These are phyloP conservation scores for Macaria notata DNA, from an alignment of 2,888 invertebrate genomes.

Conservation along the genomic window DNA sequence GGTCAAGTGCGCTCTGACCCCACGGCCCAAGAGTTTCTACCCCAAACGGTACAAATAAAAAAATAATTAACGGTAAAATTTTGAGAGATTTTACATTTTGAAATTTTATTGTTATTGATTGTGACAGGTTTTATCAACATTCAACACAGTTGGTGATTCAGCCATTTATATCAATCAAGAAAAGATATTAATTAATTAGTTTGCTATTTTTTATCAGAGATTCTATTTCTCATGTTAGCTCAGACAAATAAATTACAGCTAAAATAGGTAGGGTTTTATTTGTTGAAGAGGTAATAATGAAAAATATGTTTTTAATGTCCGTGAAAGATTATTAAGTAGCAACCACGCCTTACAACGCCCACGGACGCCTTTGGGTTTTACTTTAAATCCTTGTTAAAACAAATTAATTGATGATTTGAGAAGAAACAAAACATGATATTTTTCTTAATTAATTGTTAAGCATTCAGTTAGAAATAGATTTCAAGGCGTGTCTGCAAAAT, in stretches of 20 bases:
- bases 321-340: constrained; percentile 43
- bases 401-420: not conserved
- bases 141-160: too few species aligned
- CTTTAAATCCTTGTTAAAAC: not conserved
- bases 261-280: constrained; percentile 20
- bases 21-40: too few species aligned
- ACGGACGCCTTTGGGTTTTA: constrained; percentile 43
- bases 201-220: not conserved
- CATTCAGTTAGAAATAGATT: not conserved
- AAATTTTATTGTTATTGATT: not conserved
- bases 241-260: constrained; percentile 11
- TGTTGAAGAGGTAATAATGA: constrained; percentile 43
- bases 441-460: not conserved
- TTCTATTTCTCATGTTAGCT: not conserved
- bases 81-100: not conserved
- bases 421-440: not conserved
- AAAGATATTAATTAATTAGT: too few species aligned
- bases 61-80: too few species aligned
- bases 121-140: not conserved
- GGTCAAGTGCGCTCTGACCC: too few species aligned
- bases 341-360: constrained; percentile 64
- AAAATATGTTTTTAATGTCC: constrained; percentile 54
- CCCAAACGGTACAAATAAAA: too few species aligned
- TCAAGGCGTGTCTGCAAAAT: not conserved
- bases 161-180: too few species aligned